Evolutionary conservation across 2,888 invertebrate species (phyloP).

Genomic region (Dorcus parallelipipedus): DNA sequence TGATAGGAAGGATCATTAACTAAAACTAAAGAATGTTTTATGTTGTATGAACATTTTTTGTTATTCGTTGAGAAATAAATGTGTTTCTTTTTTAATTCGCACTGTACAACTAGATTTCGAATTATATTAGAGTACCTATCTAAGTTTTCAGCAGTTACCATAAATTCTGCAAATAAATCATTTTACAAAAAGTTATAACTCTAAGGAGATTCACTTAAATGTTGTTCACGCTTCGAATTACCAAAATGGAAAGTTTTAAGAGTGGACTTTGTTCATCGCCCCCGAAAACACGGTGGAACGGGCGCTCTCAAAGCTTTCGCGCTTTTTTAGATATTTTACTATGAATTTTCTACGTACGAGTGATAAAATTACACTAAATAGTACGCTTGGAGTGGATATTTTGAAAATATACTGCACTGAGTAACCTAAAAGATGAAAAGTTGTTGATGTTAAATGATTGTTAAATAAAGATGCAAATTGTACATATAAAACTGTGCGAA

Average conservation of each 20-base stretch:
- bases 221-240: conserved; percentile 29
- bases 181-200: background rate
- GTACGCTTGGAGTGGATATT: conserved; percentile 30
- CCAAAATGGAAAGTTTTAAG: background rate
- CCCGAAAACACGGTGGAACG: background rate
- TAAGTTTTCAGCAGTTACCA: too few species aligned
- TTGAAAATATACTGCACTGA: conserved; percentile 36
- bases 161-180: background rate
- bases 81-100: too few species aligned
- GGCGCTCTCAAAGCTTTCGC: conserved; percentile 32
- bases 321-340: conserved; percentile 38
- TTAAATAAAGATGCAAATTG: conserved; percentile 74
- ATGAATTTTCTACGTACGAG: conserved; percentile 36
- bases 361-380: conserved; percentile 30
- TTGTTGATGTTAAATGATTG: conserved; percentile 72
- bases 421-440: conserved; percentile 51
- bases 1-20: too few species aligned
- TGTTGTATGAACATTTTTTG: too few species aligned
- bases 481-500: conserved; percentile 54
- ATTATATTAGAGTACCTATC: too few species aligned
- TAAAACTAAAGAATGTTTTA: too few species aligned
- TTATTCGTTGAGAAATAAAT: too few species aligned
- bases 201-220: conserved; percentile 25
- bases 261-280: background rate
- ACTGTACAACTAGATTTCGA: too few species aligned